Evolutionary conservation across 2,888 invertebrate species (phyloP), one percentile per base, ranked within the genome.

Genomic region (Sialis lutaria): DNA sequence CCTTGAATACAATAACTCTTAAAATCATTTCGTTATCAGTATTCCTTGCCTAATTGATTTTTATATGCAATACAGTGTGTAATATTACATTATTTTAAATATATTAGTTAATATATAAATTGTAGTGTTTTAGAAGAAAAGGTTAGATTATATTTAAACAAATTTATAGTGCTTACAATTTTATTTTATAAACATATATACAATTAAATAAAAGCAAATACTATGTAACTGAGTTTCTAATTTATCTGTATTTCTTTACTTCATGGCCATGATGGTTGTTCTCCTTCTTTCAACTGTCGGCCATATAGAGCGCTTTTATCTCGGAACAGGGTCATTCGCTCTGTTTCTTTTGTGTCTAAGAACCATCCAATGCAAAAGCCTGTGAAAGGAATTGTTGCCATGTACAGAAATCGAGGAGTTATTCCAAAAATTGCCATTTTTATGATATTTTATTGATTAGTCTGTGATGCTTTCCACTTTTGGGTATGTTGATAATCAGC

Each of bases 281-380:
- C 78, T 6, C 77, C 82, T 52, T 75, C 72, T 54, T 76, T 75
- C 2, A 77, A 65, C 39, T 60, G 65, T 49, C 80, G 71, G 22
- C 82, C 84, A 59, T 79, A 90, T 37, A 90, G 64, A 44, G 78
- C 74, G 57, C 87, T 87, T 60, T 82, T 87, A 59, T 90, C 89
- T 50, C 88, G 72, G 61, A 79, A 90, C 53, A 63, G 65, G 0
- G 72, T 69, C 77, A 86, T 75, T 47, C 86, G 72, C 50, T 79
- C 68, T 1, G 80, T 80, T 66, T 88, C 86, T 54, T 73, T 68
- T 5, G 66, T 64, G 58, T 87, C 84, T 46, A 87, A 55, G 53
- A 63, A 79, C 55, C 69, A 68, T 1, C 87, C 87, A 46, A 83
- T 50, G 2, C 64, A 58, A 53, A 60, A 75, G 1, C 81, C 81